Evolutionary conservation across 2,797 vertebrate genomes (phyloP).

Genomic region (Dendrocincla tyrannina): DNA sequence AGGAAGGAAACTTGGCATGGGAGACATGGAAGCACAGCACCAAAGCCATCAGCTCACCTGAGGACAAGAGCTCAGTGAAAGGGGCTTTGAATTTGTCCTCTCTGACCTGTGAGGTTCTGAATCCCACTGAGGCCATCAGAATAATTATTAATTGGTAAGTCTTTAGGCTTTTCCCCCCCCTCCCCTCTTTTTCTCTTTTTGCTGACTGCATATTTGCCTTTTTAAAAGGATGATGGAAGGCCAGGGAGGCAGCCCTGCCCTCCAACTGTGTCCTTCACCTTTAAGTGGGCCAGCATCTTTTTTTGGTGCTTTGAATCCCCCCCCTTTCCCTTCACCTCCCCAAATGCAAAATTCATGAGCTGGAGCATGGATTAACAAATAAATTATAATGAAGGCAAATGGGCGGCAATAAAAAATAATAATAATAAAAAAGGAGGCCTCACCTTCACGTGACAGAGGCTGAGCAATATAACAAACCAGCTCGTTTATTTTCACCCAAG

Average conservation of each 20-base stretch:
- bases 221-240: slow-evolving; percentile 71
- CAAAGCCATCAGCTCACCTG: not conserved
- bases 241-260: slow-evolving; percentile 28
- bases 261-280: slow-evolving; percentile 66
- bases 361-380: slow-evolving; percentile 73
- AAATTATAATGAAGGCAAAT: slow-evolving; percentile 74
- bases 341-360: slow-evolving; percentile 72
- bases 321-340: slow-evolving; percentile 16
- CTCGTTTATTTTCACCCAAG: slow-evolving; percentile 59
- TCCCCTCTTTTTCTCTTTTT: slow-evolving; percentile 6
- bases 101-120: slow-evolving; percentile 62
- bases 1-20: slow-evolving; percentile 51
- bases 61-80: slow-evolving; percentile 77
- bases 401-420: slow-evolving; percentile 66
- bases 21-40: slow-evolving; percentile 9
- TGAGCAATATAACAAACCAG: slow-evolving; percentile 61
- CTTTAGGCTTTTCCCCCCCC: slow-evolving; percentile 46
- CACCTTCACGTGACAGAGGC: slow-evolving; percentile 66
- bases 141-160: slow-evolving; percentile 77
- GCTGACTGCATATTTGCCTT: slow-evolving; percentile 76
- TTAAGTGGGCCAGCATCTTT: slow-evolving; percentile 38
- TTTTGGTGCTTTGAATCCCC: slow-evolving; percentile 10
- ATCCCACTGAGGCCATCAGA: slow-evolving; percentile 66
- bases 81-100: slow-evolving; percentile 76
- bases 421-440: slow-evolving; percentile 63